These are phyloP conservation scores for Caenorhabditis latens DNA, from an alignment of 1,140 invertebrate species.

Conservation along the genomic window DNA sequence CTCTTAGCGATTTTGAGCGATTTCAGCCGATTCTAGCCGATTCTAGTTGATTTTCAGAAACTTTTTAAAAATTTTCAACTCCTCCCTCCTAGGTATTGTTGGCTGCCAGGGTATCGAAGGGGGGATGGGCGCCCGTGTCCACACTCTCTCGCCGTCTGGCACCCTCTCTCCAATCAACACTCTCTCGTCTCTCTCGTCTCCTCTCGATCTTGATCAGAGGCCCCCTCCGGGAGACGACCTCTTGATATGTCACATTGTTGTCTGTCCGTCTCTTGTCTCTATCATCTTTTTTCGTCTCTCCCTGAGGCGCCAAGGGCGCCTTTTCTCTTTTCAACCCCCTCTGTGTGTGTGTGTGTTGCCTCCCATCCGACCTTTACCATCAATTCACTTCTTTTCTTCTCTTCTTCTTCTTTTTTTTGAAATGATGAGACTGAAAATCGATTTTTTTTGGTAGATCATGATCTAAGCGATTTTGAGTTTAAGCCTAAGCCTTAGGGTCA, in stretches of 20 bases:
- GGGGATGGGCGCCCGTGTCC: neutral
- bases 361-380: neutral
- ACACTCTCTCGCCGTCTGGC: neutral
- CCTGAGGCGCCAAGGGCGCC: neutral
- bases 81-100: neutral
- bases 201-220: neutral
- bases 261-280: neutral
- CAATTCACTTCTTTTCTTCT: neutral
- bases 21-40: no score
- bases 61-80: no score
- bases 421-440: no score
- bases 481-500: no score
- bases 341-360: neutral
- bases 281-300: neutral
- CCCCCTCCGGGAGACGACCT: conserved; percentile 62
- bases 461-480: no score
- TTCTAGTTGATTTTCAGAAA: no score
- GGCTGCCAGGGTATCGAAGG: neutral
- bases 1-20: no score
- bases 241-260: conserved; percentile 49
- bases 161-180: neutral
- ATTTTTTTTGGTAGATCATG: no score
- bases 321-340: neutral
- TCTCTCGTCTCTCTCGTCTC: neutral
- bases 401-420: neutral